phyloP scores from a whole-genome alignment of 1,140 invertebrate genomes.

The Drosophila teissieri region DNA sequence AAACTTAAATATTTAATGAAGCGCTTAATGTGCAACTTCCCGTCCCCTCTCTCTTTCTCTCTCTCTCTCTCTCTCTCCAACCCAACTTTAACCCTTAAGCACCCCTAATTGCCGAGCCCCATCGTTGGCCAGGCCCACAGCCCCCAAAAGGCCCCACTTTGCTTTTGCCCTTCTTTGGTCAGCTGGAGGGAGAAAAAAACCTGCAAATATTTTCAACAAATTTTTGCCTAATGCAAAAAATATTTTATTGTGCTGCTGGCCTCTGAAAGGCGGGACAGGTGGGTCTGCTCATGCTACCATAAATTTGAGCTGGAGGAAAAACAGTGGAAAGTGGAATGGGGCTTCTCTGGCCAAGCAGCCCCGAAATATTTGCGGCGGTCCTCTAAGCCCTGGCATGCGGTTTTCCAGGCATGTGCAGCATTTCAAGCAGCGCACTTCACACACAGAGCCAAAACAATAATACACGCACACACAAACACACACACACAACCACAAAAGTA shows the following conservation, averaged over 20 bases:
- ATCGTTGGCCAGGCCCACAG: not conserved
- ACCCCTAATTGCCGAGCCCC: slow-evolving; percentile 63
- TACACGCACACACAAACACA: slow-evolving; percentile 28
- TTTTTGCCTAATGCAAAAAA: slow-evolving; percentile 79
- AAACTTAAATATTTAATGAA: slow-evolving; percentile 82
- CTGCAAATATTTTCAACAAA: slow-evolving; percentile 75
- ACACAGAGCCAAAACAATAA: slow-evolving; percentile 53
- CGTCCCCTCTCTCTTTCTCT: slow-evolving; percentile 7
- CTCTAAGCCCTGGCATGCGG: slow-evolving; percentile 76
- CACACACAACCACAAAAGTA: not conserved
- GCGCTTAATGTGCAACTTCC: slow-evolving; percentile 69
- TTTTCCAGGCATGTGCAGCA: slow-evolving; percentile 78
- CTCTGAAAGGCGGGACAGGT: slow-evolving; percentile 13
- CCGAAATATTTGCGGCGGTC: slow-evolving; percentile 75
- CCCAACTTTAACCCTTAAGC: slow-evolving; percentile 40
- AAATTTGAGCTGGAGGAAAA: slow-evolving; percentile 56
- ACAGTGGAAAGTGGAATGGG: not conserved
- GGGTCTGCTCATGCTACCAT: slow-evolving; percentile 31
- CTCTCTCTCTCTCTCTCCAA: too few relatives aligned
- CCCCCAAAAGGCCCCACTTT: too few relatives aligned
- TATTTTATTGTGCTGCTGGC: slow-evolving; percentile 63
- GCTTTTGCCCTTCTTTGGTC: slow-evolving; percentile 32
- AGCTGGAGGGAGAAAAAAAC: slow-evolving; percentile 14
- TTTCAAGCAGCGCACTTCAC: slow-evolving; percentile 70
- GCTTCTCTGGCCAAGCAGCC: slow-evolving; percentile 57